Evolutionary conservation across 2,888 invertebrate genomes (phyloP).

Genomic region (Acrocyrtus sp.): DNA sequence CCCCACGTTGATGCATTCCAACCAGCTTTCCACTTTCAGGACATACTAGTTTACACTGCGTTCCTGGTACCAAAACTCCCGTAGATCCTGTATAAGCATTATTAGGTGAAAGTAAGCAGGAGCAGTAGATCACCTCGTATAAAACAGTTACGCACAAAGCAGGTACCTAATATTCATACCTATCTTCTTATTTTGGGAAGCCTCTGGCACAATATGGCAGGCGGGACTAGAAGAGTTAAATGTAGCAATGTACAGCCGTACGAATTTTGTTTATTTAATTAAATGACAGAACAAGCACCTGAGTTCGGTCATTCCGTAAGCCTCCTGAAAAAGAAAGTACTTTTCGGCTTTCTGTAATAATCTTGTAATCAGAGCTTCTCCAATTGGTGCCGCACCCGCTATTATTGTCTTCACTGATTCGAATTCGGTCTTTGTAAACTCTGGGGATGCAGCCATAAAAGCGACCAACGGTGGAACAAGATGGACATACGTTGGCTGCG

Average conservation of each 20-base stretch:
- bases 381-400: conserved; percentile 70
- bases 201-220: too few relatives aligned
- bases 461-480: conserved; percentile 82
- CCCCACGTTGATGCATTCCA: conserved; percentile 76
- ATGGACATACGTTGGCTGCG: conserved; percentile 69
- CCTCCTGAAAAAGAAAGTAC: conserved; percentile 61
- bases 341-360: conserved; percentile 68
- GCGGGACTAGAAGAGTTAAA: neutral
- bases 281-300: conserved; percentile 31
- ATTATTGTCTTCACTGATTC: conserved; percentile 69
- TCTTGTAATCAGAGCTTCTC: conserved; percentile 69
- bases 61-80: conserved; percentile 64
- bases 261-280: neutral
- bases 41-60: conserved; percentile 74
- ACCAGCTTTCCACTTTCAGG: conserved; percentile 71
- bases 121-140: conserved; percentile 8
- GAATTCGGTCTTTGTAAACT: neutral
- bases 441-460: conserved; percentile 71
- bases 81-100: too few relatives aligned
- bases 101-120: conserved; percentile 71
- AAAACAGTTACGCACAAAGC: conserved; percentile 3
- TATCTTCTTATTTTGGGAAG: conserved; percentile 48
- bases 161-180: conserved; percentile 27
- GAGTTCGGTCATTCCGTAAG: conserved; percentile 78
- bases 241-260: neutral